Percentiles rank a stretch among this genome's conserved stretches.
Conservation (phyloP, 2,888 invertebrate species). For the Prosopocoilus inquinatus region DNA sequence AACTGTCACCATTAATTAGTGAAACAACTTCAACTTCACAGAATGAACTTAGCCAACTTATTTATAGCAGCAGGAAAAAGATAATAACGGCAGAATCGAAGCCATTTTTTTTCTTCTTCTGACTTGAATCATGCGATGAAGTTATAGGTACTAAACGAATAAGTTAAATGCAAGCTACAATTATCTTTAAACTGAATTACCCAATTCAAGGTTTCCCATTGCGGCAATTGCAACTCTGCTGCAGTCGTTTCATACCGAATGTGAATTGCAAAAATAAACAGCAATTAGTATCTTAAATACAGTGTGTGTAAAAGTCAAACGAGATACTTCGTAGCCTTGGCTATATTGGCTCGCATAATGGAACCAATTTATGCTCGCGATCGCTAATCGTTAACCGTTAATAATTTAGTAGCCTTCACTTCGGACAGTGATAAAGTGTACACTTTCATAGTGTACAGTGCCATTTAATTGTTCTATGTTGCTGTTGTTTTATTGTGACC, state of each 20-base stretch:
- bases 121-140: too few relatives aligned
- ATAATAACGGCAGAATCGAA: too few relatives aligned
- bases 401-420: background rate
- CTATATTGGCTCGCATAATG: background rate
- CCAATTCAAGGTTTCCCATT: background rate
- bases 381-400: background rate
- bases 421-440: background rate
- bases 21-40: too few relatives aligned
- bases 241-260: background rate
- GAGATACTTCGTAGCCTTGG: background rate
- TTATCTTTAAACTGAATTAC: background rate
- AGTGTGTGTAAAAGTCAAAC: background rate
- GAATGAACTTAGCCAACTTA: too few relatives aligned
- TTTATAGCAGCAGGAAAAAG: too few relatives aligned
- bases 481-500: too few relatives aligned
- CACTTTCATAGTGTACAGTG: background rate
- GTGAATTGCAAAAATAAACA: conserved; percentile 1
- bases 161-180: too few relatives aligned
- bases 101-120: too few relatives aligned
- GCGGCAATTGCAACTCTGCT: background rate
- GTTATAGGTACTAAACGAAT: too few relatives aligned
- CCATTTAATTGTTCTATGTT: background rate
- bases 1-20: too few relatives aligned
- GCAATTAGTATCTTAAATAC: background rate
- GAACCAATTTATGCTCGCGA: background rate